Evolutionary conservation across 2,113 vertebrate genomes (phyloP), one percentile per base, ranked within the genome.

Genomic region (Sprattus sprattus): DNA sequence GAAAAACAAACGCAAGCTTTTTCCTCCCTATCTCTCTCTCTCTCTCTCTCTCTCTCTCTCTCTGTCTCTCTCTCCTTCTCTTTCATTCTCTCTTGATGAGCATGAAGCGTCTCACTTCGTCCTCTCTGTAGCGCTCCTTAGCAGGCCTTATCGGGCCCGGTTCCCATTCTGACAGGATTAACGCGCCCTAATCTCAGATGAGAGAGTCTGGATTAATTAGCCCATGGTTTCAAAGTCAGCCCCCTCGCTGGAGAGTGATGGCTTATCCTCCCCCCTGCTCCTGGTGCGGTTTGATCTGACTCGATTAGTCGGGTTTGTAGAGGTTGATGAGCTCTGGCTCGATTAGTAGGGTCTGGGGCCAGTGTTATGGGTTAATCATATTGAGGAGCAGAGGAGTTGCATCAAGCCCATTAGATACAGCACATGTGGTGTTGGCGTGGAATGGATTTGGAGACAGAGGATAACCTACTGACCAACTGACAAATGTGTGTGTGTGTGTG

Each of bases 151-250:
- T n/a, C 57, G 9, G 57, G 6, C 57, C 57, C 57, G 6, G 20
- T 64, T 25, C 57, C 22, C 57, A 64, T 64, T 64, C 57, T 64
- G 57, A 64, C 28, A 67, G 84, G 90, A 86, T 87, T 89, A 91
- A 88, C 92, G 92, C 92, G 91, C 88, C 92, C 90, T 92, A 93
- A 93, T 92, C 90, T 91, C 91, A 93, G 91, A 92, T 92, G 86
- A 91, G 90, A 91, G 91, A 92, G 91, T 93, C 92, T 88, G 85
- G 86, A 87, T 91, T 94, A 91, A 94, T 94, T 93, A 94, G 89
- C 91, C 86, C 81, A 89, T 71, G 90, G 88, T 81, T n/a, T 67
- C 60, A 67, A 5, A 25, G 60, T n/a, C 60, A 54, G 52, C 15
- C 52, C 52, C 52, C 50, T 54, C 50, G 16, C 50, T 54, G 50